Percentiles rank a stretch among this genome's conserved stretches.
Conservation (phyloP, 2,113 vertebrate genomes). For the Taxidea taxus region DNA sequence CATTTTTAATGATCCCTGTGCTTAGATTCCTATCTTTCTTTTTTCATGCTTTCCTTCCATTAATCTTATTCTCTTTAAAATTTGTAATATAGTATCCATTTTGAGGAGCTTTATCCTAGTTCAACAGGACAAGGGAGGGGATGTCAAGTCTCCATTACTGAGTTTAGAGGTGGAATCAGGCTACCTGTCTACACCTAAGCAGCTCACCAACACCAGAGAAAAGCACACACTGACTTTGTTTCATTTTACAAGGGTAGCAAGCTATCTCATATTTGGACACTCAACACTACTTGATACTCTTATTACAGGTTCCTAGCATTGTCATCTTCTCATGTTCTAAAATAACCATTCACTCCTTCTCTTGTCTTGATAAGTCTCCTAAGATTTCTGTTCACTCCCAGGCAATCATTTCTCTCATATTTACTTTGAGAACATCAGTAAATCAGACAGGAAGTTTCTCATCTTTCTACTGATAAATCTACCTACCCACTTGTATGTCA, state of each 20-base stretch:
- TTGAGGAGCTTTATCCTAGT: background rate
- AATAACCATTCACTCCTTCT: background rate
- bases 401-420: background rate
- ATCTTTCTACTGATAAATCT: background rate
- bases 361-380: background rate
- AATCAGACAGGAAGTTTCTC: background rate
- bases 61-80: background rate
- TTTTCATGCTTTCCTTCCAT: background rate
- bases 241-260: background rate
- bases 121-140: background rate
- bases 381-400: background rate
- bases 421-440: background rate
- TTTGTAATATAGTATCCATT: background rate
- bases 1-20: background rate
- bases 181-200: fast-evolving
- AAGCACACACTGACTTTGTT: too few species aligned
- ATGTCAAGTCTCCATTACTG: background rate
- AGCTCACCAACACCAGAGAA: too few species aligned
- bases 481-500: fast-evolving
- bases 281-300: background rate
- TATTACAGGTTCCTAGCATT: fast-evolving
- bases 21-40: background rate
- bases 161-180: background rate
- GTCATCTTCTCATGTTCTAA: background rate
- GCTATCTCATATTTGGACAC: background rate